Conservation (phyloP, 2,113 vertebrate genomes). For the Toxotes jaculatrix region DNA sequence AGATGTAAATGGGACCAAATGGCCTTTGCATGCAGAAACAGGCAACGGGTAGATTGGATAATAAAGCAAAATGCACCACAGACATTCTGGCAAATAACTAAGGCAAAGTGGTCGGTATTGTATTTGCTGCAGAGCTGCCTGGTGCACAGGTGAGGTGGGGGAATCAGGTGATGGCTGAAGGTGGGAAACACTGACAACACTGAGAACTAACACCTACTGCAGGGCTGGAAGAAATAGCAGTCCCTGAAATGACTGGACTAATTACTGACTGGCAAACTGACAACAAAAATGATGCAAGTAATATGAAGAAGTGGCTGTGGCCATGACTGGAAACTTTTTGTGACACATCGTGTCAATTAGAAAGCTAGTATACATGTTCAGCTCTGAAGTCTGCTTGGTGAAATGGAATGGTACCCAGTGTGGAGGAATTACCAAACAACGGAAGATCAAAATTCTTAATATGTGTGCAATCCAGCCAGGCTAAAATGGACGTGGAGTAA, state of each 20-base stretch:
- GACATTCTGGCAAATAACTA: not conserved
- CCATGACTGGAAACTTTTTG: not conserved
- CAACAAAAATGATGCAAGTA: too few species aligned
- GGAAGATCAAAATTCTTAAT: not conserved
- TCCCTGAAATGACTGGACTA: not conserved
- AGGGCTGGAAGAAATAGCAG: not conserved
- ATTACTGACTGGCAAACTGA: not conserved
- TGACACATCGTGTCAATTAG: not conserved
- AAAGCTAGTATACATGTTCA: not conserved
- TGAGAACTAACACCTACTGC: not conserved
- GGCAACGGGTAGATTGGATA: not conserved
- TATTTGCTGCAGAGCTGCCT: conserved; percentile 1
- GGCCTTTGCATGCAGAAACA: not conserved
- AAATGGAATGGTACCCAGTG: not conserved
- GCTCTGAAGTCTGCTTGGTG: not conserved
- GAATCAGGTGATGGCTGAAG: not conserved
- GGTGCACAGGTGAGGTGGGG: not conserved
- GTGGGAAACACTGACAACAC: not conserved
- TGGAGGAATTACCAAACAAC: not conserved
- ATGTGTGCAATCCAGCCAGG: not conserved
- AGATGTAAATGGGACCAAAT: not conserved
- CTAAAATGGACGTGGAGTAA: not conserved
- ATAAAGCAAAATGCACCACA: not conserved
- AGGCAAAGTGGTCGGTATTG: not conserved
- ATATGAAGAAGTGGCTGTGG: not conserved